Conservation (phyloP, 1,140 invertebrate genomes). For the Leptinotarsa defecta region DNA sequence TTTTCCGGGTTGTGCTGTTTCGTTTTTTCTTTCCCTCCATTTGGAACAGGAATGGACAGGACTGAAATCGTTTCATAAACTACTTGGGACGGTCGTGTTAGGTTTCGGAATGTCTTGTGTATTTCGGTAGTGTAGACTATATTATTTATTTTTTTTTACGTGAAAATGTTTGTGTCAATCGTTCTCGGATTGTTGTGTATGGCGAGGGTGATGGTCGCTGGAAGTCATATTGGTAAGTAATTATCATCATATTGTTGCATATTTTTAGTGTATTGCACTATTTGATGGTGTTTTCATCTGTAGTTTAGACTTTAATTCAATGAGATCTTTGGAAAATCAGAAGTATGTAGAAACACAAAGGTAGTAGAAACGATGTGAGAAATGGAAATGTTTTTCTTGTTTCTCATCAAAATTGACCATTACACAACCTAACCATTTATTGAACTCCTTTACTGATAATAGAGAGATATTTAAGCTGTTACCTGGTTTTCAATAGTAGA, state of each 20-base stretch:
- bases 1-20: not conserved
- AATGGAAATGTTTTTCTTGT: too few relatives aligned
- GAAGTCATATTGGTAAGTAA: constrained; percentile 34
- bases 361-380: too few relatives aligned
- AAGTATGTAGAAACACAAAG: too few relatives aligned
- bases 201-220: constrained; percentile 7
- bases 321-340: too few relatives aligned
- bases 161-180: constrained; percentile 34
- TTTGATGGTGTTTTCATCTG: too few relatives aligned
- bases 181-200: constrained; percentile 29
- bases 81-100: not conserved
- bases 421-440: too few relatives aligned
- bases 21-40: not conserved
- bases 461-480: too few relatives aligned
- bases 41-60: not conserved
- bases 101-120: constrained; percentile 32
- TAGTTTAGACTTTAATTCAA: too few relatives aligned
- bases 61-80: constrained; percentile 4
- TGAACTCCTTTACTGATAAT: too few relatives aligned
- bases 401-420: too few relatives aligned
- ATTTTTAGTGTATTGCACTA: too few relatives aligned
- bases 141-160: not conserved
- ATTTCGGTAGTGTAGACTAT: constrained; percentile 37
- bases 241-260: not conserved
- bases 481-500: too few relatives aligned